Conservation (phyloP, 2,797 vertebrate genomes). For the Cetoscarus ocellatus region DNA sequence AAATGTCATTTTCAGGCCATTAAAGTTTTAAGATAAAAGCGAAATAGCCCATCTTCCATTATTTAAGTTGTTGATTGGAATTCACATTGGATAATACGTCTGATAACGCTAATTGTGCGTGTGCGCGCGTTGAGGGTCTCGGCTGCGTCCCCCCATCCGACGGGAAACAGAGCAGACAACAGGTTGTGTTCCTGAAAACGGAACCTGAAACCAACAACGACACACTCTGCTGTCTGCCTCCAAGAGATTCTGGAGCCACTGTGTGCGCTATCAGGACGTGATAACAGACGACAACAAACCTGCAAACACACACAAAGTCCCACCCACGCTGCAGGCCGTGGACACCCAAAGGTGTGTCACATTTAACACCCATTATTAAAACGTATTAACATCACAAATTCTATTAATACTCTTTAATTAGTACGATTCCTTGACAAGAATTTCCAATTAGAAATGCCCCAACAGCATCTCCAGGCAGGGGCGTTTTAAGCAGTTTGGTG, state of each 20-base stretch:
- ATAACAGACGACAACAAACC: slow-evolving; percentile 88
- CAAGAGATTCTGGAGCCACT: slow-evolving; percentile 84
- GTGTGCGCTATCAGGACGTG: slow-evolving; percentile 83
- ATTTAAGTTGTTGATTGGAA: neutral
- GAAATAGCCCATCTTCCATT: neutral
- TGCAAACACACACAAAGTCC: slow-evolving; percentile 55
- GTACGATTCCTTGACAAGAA: neutral
- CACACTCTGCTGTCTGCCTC: slow-evolving; percentile 80
- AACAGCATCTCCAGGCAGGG: neutral
- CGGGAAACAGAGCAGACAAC: slow-evolving; percentile 70
- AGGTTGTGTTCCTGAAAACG: slow-evolving; percentile 64
- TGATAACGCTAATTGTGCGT: neutral
- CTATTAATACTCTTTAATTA: too few species aligned
- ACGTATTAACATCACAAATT: neutral
- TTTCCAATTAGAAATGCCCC: too few species aligned
- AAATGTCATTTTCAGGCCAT: neutral
- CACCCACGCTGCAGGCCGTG: slow-evolving; percentile 73
- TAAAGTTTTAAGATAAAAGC: neutral
- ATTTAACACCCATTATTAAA: slow-evolving; percentile 49
- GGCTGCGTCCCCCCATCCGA: slow-evolving; percentile 29
- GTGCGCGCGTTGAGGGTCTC: slow-evolving; percentile 26
- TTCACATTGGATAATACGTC: slow-evolving; percentile 19
- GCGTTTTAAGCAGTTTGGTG: too few species aligned
- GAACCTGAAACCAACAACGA: slow-evolving; percentile 84
- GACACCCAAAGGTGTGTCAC: slow-evolving; percentile 56